Percentiles rank a stretch among this genome's conserved stretches.
Evolutionary conservation across 2,888 invertebrate genomes (phyloP).

Genomic region (Nasonia oneida): DNA sequence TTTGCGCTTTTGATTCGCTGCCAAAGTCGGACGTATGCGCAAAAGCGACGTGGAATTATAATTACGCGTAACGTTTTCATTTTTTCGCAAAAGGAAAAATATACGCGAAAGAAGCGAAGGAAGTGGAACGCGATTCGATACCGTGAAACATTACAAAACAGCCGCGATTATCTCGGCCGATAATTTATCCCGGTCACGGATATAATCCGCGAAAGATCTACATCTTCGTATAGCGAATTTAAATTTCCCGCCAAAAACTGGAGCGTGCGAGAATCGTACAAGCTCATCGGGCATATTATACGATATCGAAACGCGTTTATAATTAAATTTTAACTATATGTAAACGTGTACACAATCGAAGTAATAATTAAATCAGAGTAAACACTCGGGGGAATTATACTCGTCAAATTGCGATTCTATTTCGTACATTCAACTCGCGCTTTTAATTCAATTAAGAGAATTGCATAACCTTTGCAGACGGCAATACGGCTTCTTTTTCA

Average conservation of each 20-base stretch:
- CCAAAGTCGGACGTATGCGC: background rate
- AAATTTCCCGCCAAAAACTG: background rate
- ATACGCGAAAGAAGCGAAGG: background rate
- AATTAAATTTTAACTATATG: too few relatives aligned
- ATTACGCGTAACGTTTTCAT: too few relatives aligned
- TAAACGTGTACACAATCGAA: background rate
- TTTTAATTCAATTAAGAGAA: conserved; percentile 15
- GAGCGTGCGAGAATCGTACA: too few relatives aligned
- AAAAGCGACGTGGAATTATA: background rate
- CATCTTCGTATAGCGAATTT: background rate
- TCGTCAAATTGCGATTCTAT: background rate
- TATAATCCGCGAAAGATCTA: background rate
- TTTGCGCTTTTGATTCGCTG: background rate
- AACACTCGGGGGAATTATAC: background rate
- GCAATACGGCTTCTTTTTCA: background rate
- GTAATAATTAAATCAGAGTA: background rate
- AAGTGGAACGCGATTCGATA: background rate
- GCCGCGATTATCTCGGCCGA: background rate
- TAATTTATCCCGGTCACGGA: background rate
- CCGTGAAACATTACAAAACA: too few relatives aligned
- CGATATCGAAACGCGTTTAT: too few relatives aligned
- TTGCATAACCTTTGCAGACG: background rate
- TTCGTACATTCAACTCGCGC: background rate
- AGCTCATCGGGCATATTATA: too few relatives aligned
- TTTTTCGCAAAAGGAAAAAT: too few relatives aligned